Percentiles rank a stretch among this genome's conserved stretches.
These are phyloP conservation scores for Cryptus armator DNA, from an alignment of 2,888 invertebrate genomes.

Conservation along the genomic window DNA sequence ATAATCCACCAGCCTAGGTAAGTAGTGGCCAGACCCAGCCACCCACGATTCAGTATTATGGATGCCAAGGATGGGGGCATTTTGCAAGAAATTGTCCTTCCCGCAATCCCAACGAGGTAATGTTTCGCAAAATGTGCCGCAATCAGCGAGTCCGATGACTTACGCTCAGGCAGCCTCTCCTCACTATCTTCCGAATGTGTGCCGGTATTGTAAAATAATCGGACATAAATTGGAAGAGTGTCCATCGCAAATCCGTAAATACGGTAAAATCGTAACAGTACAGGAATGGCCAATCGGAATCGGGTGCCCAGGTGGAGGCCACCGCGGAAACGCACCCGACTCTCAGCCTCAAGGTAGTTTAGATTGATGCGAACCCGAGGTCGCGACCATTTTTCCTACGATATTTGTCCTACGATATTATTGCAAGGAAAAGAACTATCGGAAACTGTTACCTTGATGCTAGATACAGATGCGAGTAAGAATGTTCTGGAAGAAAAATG, in stretches of 20 bases:
- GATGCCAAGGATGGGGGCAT: constrained; percentile 15
- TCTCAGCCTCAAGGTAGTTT: neutral
- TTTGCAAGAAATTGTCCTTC: neutral
- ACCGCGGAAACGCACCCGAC: neutral
- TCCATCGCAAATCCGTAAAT: neutral
- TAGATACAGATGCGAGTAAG: no score
- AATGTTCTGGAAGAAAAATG: neutral
- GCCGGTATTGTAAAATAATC: neutral
- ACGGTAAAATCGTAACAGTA: neutral
- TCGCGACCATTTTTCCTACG: neutral
- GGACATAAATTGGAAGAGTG: neutral
- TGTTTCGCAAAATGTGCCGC: neutral
- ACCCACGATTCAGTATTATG: neutral
- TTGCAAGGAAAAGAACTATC: neutral
- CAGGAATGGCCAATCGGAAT: neutral
- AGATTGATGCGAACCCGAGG: no score
- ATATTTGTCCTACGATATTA: neutral
- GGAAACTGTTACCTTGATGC: neutral
- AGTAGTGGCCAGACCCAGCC: neutral
- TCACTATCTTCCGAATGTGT: neutral
- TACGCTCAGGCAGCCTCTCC: neutral
- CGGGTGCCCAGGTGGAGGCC: constrained; percentile 13
- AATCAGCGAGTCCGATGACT: neutral
- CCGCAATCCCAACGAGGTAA: neutral
- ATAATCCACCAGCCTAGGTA: no score